Evolutionary conservation across 2,113 vertebrate genomes (phyloP), one percentile per base, ranked within the genome.

Genomic region (Cyprinodon variegatus): DNA sequence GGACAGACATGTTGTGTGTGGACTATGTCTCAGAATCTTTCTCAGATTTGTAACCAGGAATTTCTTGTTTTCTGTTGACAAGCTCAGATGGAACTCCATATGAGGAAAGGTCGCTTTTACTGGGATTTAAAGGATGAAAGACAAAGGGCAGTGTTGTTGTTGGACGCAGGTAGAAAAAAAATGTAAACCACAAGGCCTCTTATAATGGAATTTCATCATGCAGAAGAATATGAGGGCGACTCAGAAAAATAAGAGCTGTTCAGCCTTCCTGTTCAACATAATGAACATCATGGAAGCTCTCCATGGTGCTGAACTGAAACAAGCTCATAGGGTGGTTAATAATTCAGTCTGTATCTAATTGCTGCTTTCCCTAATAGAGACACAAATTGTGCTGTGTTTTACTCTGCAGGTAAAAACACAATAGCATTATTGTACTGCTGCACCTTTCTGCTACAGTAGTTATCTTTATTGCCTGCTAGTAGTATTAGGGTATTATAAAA

Each of bases 251-350:
- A 45, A 69, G 39, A 3, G 4, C 53, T 20, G 60, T 45, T 14
- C 12, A 5, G 41, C 14, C 37, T 12, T 43, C 9, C 2, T 12
- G 17, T 41, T 8, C 72, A 12, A 53, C 36, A 39, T 50, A 17
- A 5, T 8, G 41, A 77, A 57, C 15, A 9, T 57, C 3, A 65
- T 12, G 66, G 43, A 69, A 84, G 76, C 77, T 85, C 65, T 87
- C 88, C 65, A 0, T 73, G 78, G 83, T 82, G 5, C 85, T 89
- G 83, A 86, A 76, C 45, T 48, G 45, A 68, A 14, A 66, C 13
- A 40, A 40, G 12, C 71, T 65, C 45, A 40, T 4, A 14, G 48
- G 48, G 53, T 17, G 57, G 20, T 45, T 61, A 8, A 70, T 40
- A 29, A 6, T 72, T 37, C 61, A 64, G 45, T 4, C 40, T 13